phyloP scores from a whole-genome alignment of 2,113 vertebrate genomes.

The Dasypus novemcinctus region DNA sequence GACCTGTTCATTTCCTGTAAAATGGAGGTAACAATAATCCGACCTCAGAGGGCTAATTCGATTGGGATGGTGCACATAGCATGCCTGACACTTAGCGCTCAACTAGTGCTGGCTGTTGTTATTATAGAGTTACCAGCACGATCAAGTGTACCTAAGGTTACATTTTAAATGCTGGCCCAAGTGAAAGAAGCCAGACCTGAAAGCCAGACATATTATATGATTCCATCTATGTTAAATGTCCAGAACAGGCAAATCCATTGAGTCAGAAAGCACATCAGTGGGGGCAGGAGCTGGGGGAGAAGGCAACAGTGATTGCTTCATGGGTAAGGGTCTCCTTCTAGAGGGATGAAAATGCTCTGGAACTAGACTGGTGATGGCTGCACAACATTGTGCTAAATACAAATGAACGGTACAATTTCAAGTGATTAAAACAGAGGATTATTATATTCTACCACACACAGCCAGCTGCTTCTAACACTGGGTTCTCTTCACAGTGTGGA shows the following conservation, averaged over 20 bases:
- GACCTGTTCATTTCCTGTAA: background rate
- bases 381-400: too few relatives aligned
- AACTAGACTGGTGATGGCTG: background rate
- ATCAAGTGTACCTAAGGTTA: background rate
- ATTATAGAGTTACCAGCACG: background rate
- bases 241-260: background rate
- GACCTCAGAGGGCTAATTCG: background rate
- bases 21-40: background rate
- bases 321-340: background rate
- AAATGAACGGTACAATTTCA: background rate
- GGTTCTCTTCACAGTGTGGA: constrained; percentile 87
- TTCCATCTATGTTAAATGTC: background rate
- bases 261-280: accelerated
- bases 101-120: background rate
- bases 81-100: background rate
- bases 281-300: background rate
- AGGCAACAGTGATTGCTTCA: background rate
- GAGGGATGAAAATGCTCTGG: background rate
- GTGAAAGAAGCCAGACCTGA: background rate
- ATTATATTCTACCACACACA: accelerated
- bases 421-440: background rate
- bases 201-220: background rate
- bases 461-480: background rate
- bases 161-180: too few relatives aligned
- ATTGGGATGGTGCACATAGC: background rate